phyloP scores from a whole-genome alignment of 2,113 vertebrate species.

The Hylia prasina region DNA sequence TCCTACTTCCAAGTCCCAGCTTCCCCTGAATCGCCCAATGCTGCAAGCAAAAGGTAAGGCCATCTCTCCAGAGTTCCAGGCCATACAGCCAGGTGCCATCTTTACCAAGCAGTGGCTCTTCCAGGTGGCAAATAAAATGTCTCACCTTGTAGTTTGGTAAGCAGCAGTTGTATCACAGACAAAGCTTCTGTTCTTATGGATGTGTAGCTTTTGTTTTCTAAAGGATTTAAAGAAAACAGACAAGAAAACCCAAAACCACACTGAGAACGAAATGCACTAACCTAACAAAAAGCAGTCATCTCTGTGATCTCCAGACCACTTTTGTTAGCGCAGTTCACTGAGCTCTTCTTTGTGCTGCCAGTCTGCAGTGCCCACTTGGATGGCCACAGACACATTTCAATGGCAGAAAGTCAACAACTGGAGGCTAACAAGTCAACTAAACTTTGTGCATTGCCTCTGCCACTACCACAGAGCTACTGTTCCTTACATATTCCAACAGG shows the following conservation, averaged over 20 bases:
- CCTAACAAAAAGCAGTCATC: neutral
- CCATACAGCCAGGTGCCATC: neutral
- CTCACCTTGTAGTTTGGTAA: conserved; percentile 89
- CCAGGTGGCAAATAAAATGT: neutral
- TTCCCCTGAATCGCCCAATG: neutral
- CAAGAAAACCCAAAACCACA: neutral
- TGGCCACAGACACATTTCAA: neutral
- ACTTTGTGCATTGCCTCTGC: neutral
- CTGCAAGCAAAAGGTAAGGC: neutral
- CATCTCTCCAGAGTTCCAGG: neutral
- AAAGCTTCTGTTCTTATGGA: conserved; percentile 94
- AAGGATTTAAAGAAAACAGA: neutral
- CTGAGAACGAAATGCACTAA: neutral
- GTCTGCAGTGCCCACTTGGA: neutral
- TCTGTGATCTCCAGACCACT: neutral
- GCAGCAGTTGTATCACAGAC: conserved; percentile 88
- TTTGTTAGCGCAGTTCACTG: neutral
- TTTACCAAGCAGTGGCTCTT: neutral
- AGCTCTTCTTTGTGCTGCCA: neutral
- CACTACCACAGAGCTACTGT: neutral
- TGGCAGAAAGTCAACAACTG: neutral
- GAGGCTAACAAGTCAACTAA: neutral
- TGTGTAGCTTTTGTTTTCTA: conserved; percentile 97
- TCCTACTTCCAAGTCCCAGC: neutral
- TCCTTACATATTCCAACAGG: neutral